Percentiles rank a stretch among this genome's conserved stretches.
These are phyloP conservation scores for Dryobotodes eremita DNA, from an alignment of 2,888 invertebrate species.

Conservation along the genomic window DNA sequence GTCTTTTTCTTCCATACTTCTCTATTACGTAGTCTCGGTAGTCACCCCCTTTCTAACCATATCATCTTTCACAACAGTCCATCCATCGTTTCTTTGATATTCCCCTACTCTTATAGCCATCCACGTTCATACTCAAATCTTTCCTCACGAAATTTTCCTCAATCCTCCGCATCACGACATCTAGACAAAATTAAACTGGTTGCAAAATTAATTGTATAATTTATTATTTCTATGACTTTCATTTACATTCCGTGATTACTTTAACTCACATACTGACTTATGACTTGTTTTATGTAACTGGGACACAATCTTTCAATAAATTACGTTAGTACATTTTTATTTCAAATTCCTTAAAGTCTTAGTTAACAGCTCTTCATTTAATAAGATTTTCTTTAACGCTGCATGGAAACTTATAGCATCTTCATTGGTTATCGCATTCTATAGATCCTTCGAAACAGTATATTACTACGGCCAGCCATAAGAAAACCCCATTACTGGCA, in stretches of 20 bases:
- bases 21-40: neutral
- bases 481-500: conserved; percentile 16
- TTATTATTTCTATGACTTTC: too few relatives aligned
- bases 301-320: neutral
- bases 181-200: too few relatives aligned
- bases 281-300: neutral
- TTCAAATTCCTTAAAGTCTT: neutral
- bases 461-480: conserved; percentile 12
- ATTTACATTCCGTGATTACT: too few relatives aligned
- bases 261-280: too few relatives aligned
- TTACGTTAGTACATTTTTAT: neutral
- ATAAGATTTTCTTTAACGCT: neutral
- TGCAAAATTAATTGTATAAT: too few relatives aligned
- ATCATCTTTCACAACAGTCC: neutral
- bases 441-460: conserved; percentile 11
- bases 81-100: neutral
- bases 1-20: neutral
- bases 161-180: neutral
- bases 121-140: neutral
- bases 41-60: neutral
- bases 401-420: neutral
- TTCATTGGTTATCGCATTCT: conserved; percentile 15
- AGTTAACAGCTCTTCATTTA: neutral
- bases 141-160: neutral
- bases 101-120: neutral